Evolutionary conservation across 2,888 invertebrate species (phyloP).

Genomic region (Acrobasis consociella): DNA sequence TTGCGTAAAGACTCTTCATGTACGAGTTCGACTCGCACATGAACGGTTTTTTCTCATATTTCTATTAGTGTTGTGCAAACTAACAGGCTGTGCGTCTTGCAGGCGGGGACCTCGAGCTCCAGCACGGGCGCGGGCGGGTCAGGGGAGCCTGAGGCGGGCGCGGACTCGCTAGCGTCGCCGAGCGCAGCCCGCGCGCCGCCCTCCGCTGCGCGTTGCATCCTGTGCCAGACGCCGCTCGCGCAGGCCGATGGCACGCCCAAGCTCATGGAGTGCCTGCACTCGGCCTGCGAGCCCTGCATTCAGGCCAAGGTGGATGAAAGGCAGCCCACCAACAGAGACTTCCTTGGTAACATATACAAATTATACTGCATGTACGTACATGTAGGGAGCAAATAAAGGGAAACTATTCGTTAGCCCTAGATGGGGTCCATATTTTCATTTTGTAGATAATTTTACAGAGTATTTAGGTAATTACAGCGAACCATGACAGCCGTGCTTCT

Average conservation of each 20-base stretch:
- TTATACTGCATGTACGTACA: no score
- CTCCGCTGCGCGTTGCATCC: conserved; percentile 78
- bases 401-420: no score
- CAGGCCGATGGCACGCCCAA: conserved; percentile 85
- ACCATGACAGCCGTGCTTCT: no score
- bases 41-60: no score
- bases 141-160: conserved; percentile 47
- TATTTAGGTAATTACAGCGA: no score
- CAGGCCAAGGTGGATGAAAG: conserved; percentile 84
- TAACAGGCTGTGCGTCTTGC: not conserved
- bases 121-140: conserved; percentile 32
- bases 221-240: conserved; percentile 66
- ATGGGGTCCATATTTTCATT: no score
- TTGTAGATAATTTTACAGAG: no score
- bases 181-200: conserved; percentile 47
- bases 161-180: conserved; percentile 71
- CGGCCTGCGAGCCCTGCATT: conserved; percentile 90
- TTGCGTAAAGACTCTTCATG: no score
- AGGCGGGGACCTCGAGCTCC: conserved; percentile 28
- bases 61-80: no score
- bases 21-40: no score
- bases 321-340: conserved; percentile 63
- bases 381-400: no score
- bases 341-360: conserved; percentile 50
- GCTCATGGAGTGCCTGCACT: conserved; percentile 94